Conservation (phyloP, 2,113 vertebrate species). For the Glaucomys volans region DNA sequence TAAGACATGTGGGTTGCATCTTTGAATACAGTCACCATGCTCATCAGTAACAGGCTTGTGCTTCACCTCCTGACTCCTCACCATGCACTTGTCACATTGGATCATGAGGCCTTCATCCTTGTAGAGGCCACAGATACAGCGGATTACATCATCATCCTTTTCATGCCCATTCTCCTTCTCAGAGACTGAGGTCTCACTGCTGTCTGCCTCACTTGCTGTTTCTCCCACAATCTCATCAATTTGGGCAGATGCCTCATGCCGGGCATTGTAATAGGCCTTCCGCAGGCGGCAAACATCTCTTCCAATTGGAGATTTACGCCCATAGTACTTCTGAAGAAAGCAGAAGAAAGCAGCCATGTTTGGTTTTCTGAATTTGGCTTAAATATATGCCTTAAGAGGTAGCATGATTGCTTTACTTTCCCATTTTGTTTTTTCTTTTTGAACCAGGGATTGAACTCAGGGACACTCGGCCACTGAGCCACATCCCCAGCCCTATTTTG, state of each 20-base stretch:
- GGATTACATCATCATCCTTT: constrained; percentile 96
- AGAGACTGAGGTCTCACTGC: constrained; percentile 93
- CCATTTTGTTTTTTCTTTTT: too few relatives aligned
- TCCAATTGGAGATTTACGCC: constrained; percentile 95
- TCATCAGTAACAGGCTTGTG: background rate
- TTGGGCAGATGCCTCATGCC: constrained; percentile 95
- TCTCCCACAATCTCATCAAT: constrained; percentile 99
- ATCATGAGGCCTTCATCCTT: constrained; percentile 99
- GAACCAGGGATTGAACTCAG: too few relatives aligned
- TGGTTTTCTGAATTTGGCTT: constrained; percentile 12
- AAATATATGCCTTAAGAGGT: background rate
- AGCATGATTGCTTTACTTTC: background rate
- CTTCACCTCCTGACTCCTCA: constrained; percentile 50
- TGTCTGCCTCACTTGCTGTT: constrained; percentile 97
- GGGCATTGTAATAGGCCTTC: constrained; percentile 96
- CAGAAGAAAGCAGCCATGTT: background rate
- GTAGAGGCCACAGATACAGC: constrained; percentile 98
- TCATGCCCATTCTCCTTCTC: constrained; percentile 89
- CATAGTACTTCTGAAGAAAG: constrained; percentile 94
- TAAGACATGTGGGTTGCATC: background rate
- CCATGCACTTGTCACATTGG: constrained; percentile 99
- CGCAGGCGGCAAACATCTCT: constrained; percentile 95
- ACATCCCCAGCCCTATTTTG: too few relatives aligned
- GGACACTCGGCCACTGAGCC: too few relatives aligned
- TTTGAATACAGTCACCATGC: background rate